A percentile compares a stretch with the other conserved stretches of the same genome.
Evolutionary conservation across 2,888 invertebrate genomes (phyloP).

Genomic region (Tachina lurida): DNA sequence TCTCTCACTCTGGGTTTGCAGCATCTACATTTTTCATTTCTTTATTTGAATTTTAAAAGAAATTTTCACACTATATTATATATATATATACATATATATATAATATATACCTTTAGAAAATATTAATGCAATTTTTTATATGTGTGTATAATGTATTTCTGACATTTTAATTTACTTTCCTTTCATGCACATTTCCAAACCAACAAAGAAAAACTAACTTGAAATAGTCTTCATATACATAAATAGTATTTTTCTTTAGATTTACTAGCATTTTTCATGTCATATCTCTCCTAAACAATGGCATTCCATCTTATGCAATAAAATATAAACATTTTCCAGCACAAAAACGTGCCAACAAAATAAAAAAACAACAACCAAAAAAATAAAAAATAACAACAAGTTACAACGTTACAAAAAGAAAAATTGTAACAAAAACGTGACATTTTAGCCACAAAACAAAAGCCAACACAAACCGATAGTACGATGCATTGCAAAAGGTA

Average conservation of each 20-base stretch:
- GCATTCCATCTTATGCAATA: slow-evolving; percentile 65
- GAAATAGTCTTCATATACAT: slow-evolving; percentile 13
- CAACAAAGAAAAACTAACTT: slow-evolving; percentile 30
- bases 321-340: slow-evolving; percentile 51
- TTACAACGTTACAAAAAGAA: slow-evolving; percentile 19
- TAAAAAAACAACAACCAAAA: slow-evolving; percentile 31
- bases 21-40: too few relatives aligned
- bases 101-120: background rate
- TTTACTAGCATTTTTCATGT: slow-evolving; percentile 40
- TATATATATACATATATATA: too few relatives aligned
- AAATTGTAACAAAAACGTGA: slow-evolving; percentile 71
- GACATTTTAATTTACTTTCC: slow-evolving; percentile 46
- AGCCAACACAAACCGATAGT: slow-evolving; percentile 26
- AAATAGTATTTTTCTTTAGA: background rate
- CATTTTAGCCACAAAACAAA: slow-evolving; percentile 63
- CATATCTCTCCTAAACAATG: slow-evolving; percentile 57
- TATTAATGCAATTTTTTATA: background rate
- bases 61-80: background rate
- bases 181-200: slow-evolving; percentile 39
- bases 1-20: too few relatives aligned
- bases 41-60: background rate
- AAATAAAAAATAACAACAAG: slow-evolving; percentile 41
- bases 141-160: background rate
- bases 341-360: slow-evolving; percentile 70
- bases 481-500: slow-evolving; percentile 42